Base-by-base conservation (phyloP, 1,140 invertebrate genomes). In the Helicoverpa zea region DNA sequence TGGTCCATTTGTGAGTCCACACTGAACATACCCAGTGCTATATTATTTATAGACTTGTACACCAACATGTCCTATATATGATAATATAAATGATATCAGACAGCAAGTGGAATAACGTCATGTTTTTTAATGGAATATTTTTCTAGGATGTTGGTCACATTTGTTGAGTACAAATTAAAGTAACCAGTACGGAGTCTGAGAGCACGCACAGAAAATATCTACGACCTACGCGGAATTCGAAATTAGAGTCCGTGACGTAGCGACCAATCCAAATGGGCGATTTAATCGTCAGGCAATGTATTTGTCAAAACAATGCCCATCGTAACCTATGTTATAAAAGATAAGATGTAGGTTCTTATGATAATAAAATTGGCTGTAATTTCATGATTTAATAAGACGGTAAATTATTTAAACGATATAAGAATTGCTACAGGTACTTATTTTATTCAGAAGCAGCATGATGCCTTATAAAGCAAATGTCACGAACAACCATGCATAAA, bases 171-270 rank as follows among this genome's bases (percentile, higher is more conserved):
- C 51, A 75, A 75, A 61, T 61, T 61, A 59, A 75, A 49, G 58
- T 16, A 61, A 52, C 16, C 54, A 18, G 56, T 49, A 61, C 73
- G 23, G n/a, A 35, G 52, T 75, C 43, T 14, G 73, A 23, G 58
- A 29, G 29, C 58, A 61, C 56, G 51, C 56, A 61, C 56, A 75
- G 56, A 61, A 75, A 59, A 75, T 59, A 61, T 75, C 43, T 61
- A 75, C 56, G 73, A 75, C 56, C 43, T 61, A 75, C 73, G 43
- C 56, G 73, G 73, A 75, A 75, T 75, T 61, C 73, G 56, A 18
- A 75, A 75, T 75, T 59, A 61, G 73, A 23, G 14, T 29, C 73
- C 43, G 52, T 73, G 66, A 70, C 66, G 49, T 30, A 75, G 49
- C 12, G 73, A 16, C 16, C 56, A 43, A 30, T 72, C 51, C 63